Evolutionary conservation across 2,888 invertebrate species (phyloP).

Genomic region (Anorthoa munda): DNA sequence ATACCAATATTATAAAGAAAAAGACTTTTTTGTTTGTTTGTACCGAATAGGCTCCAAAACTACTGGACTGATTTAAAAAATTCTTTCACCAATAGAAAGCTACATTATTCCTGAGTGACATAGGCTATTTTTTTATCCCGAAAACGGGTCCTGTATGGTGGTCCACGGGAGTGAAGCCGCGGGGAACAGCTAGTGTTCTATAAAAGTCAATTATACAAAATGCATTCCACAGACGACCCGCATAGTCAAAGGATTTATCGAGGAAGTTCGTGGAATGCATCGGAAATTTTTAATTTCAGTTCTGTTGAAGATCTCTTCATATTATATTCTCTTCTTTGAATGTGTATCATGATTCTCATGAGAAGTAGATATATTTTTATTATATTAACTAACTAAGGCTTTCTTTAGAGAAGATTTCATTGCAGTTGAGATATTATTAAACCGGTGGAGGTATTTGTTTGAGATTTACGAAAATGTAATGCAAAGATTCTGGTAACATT

Average conservation of each 20-base stretch:
- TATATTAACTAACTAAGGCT: neutral
- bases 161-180: too few relatives aligned
- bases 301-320: neutral
- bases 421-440: neutral
- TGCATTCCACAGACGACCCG: slow-evolving; percentile 36
- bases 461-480: neutral
- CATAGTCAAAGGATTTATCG: slow-evolving; percentile 43
- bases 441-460: neutral
- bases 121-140: too few relatives aligned
- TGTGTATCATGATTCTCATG: neutral
- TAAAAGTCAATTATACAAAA: slow-evolving; percentile 11
- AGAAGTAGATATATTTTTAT: neutral
- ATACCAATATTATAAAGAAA: too few relatives aligned
- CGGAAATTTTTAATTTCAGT: slow-evolving; percentile 45
- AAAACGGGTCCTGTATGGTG: too few relatives aligned
- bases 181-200: too few relatives aligned
- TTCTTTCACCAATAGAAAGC: too few relatives aligned
- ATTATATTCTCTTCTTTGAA: slow-evolving; percentile 6
- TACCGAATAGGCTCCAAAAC: too few relatives aligned
- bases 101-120: too few relatives aligned
- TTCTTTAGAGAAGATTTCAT: neutral
- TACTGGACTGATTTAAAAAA: too few relatives aligned
- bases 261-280: slow-evolving; percentile 27
- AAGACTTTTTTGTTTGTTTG: too few relatives aligned
- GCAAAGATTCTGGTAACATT: neutral